Base-by-base conservation (phyloP, 2,888 invertebrate genomes). In the Dasysyrphus albostriatus region DNA sequence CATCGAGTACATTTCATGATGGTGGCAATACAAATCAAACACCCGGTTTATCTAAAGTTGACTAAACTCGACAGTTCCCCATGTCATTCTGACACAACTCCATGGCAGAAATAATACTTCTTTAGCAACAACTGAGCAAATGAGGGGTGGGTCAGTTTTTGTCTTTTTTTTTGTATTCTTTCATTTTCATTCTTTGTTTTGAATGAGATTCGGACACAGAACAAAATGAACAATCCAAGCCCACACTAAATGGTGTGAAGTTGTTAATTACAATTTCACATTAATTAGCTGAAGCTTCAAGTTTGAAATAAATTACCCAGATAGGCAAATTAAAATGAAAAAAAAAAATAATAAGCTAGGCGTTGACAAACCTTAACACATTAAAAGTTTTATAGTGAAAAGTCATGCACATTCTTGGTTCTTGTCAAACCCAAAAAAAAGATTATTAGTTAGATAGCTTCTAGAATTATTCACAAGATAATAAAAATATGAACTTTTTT, bases 231-330 rank as follows among this genome's bases (percentile, higher is more conserved):
- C 63, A 51, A 49, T 32, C 61, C 56, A 54, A 80, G 70, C 65
- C 75, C 47, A 78, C 85, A 87, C 51, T 82, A 77, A 81, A 82
- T 75, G 87, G 87, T 87, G 87, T 87, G 87, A 87, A 87, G 87
- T 79, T 87, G 87, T 87, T 87, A 87, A 87, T 87, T 87, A 87
- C 75, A 83, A 83, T 83, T 83, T 83, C 75, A 78, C 74, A 83
- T 83, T 87, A 87, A 87, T 87, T 87, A 87, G 75, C 47, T 44
- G 78, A 32, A 78, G 74, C 75, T 78, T 39, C 56, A 69, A 58
- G 61, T 72, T 69, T 74, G 81, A 85, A 82, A 82, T 85, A 85
- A 85, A 82, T 85, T 85, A 73, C 70, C 74, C 69, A 69, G 77
- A 69, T 54, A 59, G 65, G 65, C 69, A 69, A 69, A 67, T 65